Evolutionary conservation across 37 sponge, comb jelly and placozoan genomes (phyloP), one percentile per base, ranked within the genome.

Genomic region (Hormiphora californensis): DNA sequence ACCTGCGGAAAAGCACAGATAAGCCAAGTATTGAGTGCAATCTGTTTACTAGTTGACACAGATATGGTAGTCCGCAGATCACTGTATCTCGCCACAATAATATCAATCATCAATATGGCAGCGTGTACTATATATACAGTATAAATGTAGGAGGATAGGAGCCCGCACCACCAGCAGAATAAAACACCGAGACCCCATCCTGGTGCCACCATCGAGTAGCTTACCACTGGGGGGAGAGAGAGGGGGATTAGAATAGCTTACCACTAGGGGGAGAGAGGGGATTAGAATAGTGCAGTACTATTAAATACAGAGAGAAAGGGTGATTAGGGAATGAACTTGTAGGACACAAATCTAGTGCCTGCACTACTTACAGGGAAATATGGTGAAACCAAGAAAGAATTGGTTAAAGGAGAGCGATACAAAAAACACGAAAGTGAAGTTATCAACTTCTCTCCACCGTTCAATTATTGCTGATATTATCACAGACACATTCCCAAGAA

Each of bases 381-480:
- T 33, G 28, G 67, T 65, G 67, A 65, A 65, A 9, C 67, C 67
- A 33, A 65, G 4, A 33, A 65, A 27, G 67, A 65, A 39, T 5
- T 65, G 67, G 28, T 65, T 33, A 33, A 65, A 65, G 8, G 67
- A 35, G 31, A 65, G 37, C 4, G 67, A 65, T 7, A 65, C 67
- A 33, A 65, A 65, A 35, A 65, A 36, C 38, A 65, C 67, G 37
- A 65, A 65, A 65, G 67, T 65, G 37, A 65, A 65, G 37, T 65
- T 65, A 17, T 65, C 67, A 2, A 65, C 67, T 32, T 65, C 67
- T 17, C 35, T 65, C 67, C 67, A 65, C 5, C 67, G 67, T 38
- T 65, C 67, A 39, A 65, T 36, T 21, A 65, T 65, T 8, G 67
- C 33, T 7, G 67, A 65, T 65, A 65, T 65, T 33, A 65, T 33